Evolutionary conservation across 2,113 vertebrate species (phyloP).

Genomic region (Carassius auratus): DNA sequence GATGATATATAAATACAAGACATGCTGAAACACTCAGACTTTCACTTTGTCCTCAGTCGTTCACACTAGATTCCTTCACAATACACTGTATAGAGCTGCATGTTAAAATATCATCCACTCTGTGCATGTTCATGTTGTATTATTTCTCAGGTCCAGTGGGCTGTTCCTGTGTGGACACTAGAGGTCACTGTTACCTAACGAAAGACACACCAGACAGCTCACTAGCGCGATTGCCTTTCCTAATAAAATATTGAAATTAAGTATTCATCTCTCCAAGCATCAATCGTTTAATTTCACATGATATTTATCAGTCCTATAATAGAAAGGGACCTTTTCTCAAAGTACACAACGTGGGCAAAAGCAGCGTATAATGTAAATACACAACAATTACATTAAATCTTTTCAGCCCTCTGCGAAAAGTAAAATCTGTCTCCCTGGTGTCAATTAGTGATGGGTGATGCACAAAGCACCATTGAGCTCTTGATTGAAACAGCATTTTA

Average conservation of each 20-base stretch:
- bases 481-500: slow-evolving; percentile 59
- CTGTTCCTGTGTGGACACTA: slow-evolving; percentile 41
- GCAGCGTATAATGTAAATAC: neutral
- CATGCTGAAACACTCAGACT: neutral
- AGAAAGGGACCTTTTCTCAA: neutral
- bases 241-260: slow-evolving; percentile 5
- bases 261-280: neutral
- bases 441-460: slow-evolving; percentile 52
- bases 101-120: neutral
- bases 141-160: neutral
- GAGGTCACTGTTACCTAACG: slow-evolving; percentile 48
- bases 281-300: neutral
- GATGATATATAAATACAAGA: neutral
- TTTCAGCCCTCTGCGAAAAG: slow-evolving; percentile 41
- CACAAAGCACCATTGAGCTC: slow-evolving; percentile 59
- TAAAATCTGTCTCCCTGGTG: slow-evolving; percentile 36
- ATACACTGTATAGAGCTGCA: neutral
- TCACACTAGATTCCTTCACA: neutral
- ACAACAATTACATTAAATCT: slow-evolving; percentile 7
- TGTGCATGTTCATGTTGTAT: neutral
- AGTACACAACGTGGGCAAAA: neutral
- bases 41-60: neutral
- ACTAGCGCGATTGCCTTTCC: neutral
- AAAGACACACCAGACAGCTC: neutral
- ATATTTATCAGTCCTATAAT: neutral